Conservation (phyloP, 2,888 invertebrate genomes). For the Epistrophella euchroma region DNA sequence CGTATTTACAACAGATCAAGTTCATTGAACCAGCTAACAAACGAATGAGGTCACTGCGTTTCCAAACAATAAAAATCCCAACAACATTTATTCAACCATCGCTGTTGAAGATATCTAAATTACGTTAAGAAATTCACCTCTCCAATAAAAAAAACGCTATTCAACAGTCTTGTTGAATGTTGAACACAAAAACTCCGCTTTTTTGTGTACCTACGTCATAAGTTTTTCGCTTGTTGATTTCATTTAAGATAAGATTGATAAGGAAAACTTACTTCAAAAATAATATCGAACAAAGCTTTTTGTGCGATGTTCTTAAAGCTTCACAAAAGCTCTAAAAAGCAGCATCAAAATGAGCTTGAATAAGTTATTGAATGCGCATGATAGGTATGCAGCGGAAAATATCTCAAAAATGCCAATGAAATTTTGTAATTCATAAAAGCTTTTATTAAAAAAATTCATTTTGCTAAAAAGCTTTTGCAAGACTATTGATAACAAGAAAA, state of each 20-base stretch:
- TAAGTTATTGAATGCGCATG: not conserved
- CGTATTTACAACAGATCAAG: not conserved
- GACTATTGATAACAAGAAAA: slow-evolving; percentile 7
- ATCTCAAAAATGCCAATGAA: not conserved
- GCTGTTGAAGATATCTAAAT: not conserved
- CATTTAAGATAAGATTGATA: slow-evolving; percentile 12
- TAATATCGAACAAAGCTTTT: slow-evolving; percentile 5
- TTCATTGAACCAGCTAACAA: slow-evolving; percentile 7
- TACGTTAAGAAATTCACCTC: not conserved
- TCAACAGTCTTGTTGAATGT: slow-evolving; percentile 25
- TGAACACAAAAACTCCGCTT: not conserved
- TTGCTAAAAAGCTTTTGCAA: not conserved
- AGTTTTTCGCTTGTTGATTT: slow-evolving; percentile 17
- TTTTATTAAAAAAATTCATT: not conserved
- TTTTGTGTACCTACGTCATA: not conserved
- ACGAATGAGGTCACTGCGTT: not conserved
- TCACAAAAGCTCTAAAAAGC: not conserved
- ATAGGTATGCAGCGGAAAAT: not conserved
- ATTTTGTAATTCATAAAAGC: not conserved
- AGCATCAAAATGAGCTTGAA: not conserved
- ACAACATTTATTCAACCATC: not conserved
- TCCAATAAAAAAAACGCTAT: not conserved
- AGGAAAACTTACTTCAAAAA: not conserved
- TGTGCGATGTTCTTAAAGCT: slow-evolving; percentile 17
- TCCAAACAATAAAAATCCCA: not conserved